A percentile compares a stretch with the other conserved stretches of the same genome.
These are phyloP conservation scores for Autographa pulchrina DNA, from an alignment of 2,888 invertebrate genomes.

Conservation along the genomic window DNA sequence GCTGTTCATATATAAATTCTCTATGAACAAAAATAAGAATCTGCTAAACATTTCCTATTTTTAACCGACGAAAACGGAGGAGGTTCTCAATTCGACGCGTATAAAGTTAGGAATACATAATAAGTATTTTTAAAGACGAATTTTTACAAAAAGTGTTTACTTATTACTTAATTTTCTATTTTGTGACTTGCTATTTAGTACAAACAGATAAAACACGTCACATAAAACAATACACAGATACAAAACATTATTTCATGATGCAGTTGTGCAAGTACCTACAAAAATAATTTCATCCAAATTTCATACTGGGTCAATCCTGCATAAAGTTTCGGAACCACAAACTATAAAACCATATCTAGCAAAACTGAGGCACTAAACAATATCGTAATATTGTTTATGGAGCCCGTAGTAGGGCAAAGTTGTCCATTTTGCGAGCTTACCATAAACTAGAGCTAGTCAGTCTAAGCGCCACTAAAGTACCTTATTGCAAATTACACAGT, in stretches of 20 bases:
- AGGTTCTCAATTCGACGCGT: no score
- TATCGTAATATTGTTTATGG: conserved; percentile 1
- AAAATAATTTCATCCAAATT: neutral
- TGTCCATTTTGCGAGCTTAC: conserved; percentile 3
- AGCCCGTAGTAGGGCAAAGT: neutral
- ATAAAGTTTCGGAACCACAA: neutral
- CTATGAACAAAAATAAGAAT: no score
- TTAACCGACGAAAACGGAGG: no score
- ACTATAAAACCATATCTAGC: neutral
- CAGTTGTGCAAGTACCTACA: neutral
- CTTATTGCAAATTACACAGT: neutral
- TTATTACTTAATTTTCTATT: no score
- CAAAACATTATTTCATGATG: neutral
- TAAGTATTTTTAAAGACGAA: no score
- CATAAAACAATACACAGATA: no score
- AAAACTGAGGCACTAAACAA: neutral
- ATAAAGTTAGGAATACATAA: no score
- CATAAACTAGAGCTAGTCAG: conserved; percentile 3
- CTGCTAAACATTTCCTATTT: no score
- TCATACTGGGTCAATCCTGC: neutral
- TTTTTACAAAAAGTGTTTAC: no score
- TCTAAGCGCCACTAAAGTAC: neutral
- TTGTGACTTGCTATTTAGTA: no score
- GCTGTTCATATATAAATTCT: no score
- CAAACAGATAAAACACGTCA: no score